These are phyloP conservation scores for Genyomyrus donnyi DNA, from an alignment of 2,113 vertebrate species.

Conservation along the genomic window DNA sequence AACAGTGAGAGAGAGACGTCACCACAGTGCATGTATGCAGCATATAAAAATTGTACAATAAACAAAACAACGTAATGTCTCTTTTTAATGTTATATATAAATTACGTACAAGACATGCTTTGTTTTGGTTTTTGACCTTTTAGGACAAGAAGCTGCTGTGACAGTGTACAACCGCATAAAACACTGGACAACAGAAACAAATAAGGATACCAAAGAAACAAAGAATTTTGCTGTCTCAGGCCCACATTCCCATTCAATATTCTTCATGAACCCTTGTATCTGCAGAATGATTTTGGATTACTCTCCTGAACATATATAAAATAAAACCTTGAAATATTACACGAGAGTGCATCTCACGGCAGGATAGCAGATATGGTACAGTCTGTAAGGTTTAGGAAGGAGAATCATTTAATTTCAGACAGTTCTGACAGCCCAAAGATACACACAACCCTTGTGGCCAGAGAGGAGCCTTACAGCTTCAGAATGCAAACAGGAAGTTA, in stretches of 20 bases:
- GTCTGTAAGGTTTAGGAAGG: neutral
- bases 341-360: neutral
- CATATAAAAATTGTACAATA: no score
- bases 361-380: neutral
- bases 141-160: slow-evolving; percentile 49
- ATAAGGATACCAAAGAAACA: slow-evolving; percentile 10
- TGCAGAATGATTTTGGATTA: neutral
- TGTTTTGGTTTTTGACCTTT: slow-evolving; percentile 54
- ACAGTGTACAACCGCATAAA: slow-evolving; percentile 36
- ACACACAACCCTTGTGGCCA: neutral
- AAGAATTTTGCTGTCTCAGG: neutral
- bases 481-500: neutral
- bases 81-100: slow-evolving; percentile 66
- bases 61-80: slow-evolving; percentile 6
- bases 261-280: neutral
- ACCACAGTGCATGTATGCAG: neutral
- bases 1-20: neutral
- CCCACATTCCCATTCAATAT: neutral
- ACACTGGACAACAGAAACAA: slow-evolving; percentile 16
- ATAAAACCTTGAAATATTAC: neutral
- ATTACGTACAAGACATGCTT: slow-evolving; percentile 59
- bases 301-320: neutral
- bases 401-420: neutral
- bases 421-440: neutral
- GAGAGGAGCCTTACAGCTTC: neutral